These are phyloP conservation scores for Tauraco erythrolophus DNA, from an alignment of 2,113 vertebrate species.

Conservation along the genomic window DNA sequence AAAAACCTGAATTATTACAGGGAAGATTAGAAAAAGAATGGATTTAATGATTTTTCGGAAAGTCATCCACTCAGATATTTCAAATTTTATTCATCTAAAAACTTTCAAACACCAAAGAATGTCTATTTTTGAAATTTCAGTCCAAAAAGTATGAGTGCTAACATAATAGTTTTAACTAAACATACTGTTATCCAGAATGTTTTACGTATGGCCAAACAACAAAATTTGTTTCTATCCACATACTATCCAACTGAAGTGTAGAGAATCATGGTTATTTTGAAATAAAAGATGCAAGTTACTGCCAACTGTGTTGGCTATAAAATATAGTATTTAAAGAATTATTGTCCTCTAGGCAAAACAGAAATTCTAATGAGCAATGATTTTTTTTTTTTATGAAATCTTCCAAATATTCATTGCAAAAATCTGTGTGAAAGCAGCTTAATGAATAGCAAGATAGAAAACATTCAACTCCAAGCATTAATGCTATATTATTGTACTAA, in stretches of 20 bases:
- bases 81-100: neutral
- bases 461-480: neutral
- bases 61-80: neutral
- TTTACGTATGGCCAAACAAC: slow-evolving; percentile 17
- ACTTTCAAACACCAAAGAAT: neutral
- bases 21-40: neutral
- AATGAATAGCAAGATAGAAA: slow-evolving; percentile 4
- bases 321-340: slow-evolving; percentile 28
- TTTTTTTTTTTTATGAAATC: neutral
- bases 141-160: neutral
- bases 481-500: neutral
- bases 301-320: slow-evolving; percentile 24
- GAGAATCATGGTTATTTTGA: neutral
- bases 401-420: slow-evolving; percentile 14
- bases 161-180: neutral
- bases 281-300: slow-evolving; percentile 28
- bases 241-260: neutral
- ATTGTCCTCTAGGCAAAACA: slow-evolving; percentile 19
- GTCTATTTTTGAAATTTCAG: neutral
- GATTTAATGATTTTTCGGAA: neutral
- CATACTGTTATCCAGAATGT: neutral
- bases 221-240: neutral
- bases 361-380: slow-evolving; percentile 4
- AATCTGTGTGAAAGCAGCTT: neutral
- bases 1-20: neutral